phyloP scores from a whole-genome alignment of 2,113 vertebrate species.

The Phalacrocorax carbo region DNA sequence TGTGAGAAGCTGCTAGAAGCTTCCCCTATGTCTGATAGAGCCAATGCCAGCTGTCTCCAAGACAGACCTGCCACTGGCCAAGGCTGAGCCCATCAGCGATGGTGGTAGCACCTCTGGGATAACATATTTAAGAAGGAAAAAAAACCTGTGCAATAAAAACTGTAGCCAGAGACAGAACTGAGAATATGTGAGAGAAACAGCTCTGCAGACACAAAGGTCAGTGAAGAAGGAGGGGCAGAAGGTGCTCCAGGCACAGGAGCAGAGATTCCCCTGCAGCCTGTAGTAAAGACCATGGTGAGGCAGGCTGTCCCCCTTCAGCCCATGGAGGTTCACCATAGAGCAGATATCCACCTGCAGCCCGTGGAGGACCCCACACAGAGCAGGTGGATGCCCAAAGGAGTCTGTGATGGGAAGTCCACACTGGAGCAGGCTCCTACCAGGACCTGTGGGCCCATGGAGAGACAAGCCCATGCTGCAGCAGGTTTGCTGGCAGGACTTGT shows the following conservation, averaged over 20 bases:
- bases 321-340: not conserved
- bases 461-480: not conserved
- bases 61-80: not conserved
- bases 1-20: not conserved
- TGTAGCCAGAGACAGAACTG: not conserved
- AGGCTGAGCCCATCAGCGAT: not conserved
- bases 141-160: not conserved
- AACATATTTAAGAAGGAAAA: not conserved
- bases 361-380: not conserved
- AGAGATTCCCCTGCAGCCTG: not conserved
- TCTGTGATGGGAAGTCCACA: not conserved
- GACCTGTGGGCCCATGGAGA: not conserved
- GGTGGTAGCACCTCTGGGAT: not conserved
- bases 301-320: not conserved
- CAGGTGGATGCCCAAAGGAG: not conserved
- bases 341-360: not conserved
- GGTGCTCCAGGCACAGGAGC: not conserved
- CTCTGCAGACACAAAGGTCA: not conserved
- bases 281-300: not conserved
- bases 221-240: not conserved
- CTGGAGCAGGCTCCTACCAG: no score
- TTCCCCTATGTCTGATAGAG: not conserved
- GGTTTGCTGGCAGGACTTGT: no score
- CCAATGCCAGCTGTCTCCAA: not conserved
- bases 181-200: not conserved